Evolutionary conservation across 1,140 invertebrate species (phyloP), one percentile per base, ranked within the genome.

Genomic region (Zaprionus vittiger): DNA sequence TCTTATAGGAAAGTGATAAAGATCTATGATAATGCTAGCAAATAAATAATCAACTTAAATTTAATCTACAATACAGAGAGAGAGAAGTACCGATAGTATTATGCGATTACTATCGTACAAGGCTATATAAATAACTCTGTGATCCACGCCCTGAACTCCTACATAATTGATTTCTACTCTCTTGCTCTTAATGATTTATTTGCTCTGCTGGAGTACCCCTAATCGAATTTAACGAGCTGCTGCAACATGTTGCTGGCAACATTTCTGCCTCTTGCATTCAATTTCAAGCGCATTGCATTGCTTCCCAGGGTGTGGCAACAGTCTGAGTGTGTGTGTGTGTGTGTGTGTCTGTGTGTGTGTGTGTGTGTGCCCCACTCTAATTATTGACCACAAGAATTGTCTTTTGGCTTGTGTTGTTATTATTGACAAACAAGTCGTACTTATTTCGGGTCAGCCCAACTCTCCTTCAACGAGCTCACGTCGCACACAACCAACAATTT

Each of bases 401-500:
- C 68, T 72, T 76, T 70, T 54, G 59, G 73, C 59, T 41, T 62
- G 55, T 49, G 28, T 72, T 73, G 28, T 72, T 73, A 55, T 71
- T 70, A 75, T 75, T 72, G 73, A 77, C 75, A 73, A 68, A 73
- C 70, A 73, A 73, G 75, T 59, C 24, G 64, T 63, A 83, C 66
- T 83, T 81, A 83, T 67, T 69, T 82, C 70, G 59, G 56, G 34
- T 31, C 49, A 11, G 66, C 38, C 64, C 52, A 55, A 14, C 56
- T 68, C 56, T 64, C 20, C 63, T 68, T 78, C 73, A 74, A 78
- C 74, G 70, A 77, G 70, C 70, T 67, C 47, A 56, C 24, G 41
- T 76, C 22, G 64, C 52, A 56, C 15, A 63, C 70, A 84, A 79
- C 83, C 82, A 66, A 82, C 79, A 86, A 85, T 85, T 85, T 85